Base-by-base conservation (phyloP, 2,888 invertebrate species). In the Caenorhabditis drosophilae region DNA sequence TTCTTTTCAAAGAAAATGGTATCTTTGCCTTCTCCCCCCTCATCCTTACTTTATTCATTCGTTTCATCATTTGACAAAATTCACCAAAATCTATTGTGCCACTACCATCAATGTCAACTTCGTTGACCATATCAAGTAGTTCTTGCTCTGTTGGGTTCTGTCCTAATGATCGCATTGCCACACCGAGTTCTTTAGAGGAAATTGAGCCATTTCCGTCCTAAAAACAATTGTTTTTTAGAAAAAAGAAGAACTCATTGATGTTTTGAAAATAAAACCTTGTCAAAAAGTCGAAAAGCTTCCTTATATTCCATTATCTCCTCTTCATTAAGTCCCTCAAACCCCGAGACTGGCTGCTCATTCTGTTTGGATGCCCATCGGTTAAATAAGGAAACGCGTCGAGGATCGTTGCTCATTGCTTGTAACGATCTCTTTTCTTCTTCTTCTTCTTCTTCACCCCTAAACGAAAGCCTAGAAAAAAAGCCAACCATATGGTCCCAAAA, bases 91-190 rank as follows among this genome's bases (percentile, higher is more conserved):
- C 83, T 35, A 83, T 83, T 31, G 81, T 80, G 20, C 76, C 76
- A 34, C 63, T 66, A 42, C 83, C 82, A 58, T 83, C 83, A 40
- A 83, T 80, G 59, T 83, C 83, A n/a, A 83, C 81, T 60, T 83
- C 83, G 59, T 82, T 82, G 60, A 82, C 80, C 82, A 82, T 82
- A 50, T 82, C 82, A 23, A 82, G 69, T 9, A 82, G 74, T 57
- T 82, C 82, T 66, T 84, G 84, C 53, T 85, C 84, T 3, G 84
- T 85, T 22, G 84, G 84, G 60, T 84, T 85, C 67, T 84, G 84
- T 2, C 84, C 84, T n/a, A 84, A 71, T 6, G 83, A 77, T 23
- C 84, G 76, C 84, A 84, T 84, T 4, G 84, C 84, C 27, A 84
- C 82, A 23, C 84, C 84, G 67, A 84, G 68, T 73, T 85, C 84